phyloP scores from a whole-genome alignment of 2,888 invertebrate species.

The Holacanthella duospinosa region DNA sequence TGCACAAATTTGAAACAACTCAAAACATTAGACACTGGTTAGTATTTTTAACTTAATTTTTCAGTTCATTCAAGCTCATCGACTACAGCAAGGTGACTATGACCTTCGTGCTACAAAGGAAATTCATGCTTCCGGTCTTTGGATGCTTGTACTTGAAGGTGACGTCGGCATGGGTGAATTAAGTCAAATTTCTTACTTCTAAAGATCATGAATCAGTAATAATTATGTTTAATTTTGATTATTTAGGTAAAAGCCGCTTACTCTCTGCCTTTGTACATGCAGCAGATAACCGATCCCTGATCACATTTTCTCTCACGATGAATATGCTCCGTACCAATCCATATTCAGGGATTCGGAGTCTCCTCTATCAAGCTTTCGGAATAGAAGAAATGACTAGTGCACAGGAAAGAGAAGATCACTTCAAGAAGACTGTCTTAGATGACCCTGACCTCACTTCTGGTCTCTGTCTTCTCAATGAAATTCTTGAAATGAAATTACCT shows the following conservation, averaged over 20 bases:
- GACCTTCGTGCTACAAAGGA: conserved; percentile 3
- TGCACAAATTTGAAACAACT: too few relatives aligned
- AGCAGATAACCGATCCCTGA: conserved; percentile 40
- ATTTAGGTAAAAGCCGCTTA: conserved; percentile 46
- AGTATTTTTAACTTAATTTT: too few relatives aligned
- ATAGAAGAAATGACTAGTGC: conserved; percentile 24
- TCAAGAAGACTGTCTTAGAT: conserved; percentile 41
- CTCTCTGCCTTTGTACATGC: conserved; percentile 46
- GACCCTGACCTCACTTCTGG: conserved; percentile 42
- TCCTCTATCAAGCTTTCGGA: conserved; percentile 26
- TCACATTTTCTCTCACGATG: conserved; percentile 26
- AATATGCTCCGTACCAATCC: conserved; percentile 15
- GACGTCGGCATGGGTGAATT: conserved; percentile 47
- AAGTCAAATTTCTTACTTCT: background rate
- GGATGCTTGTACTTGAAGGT: conserved; percentile 47
- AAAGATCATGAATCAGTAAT: background rate
- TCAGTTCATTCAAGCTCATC: conserved; percentile 6
- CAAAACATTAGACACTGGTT: too few relatives aligned
- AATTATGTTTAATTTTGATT: background rate
- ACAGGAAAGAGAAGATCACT: conserved; percentile 44
- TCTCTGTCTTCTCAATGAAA: conserved; percentile 49
- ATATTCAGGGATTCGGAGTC: conserved; percentile 20
- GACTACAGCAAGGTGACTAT: background rate
- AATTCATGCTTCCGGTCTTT: conserved; percentile 17
- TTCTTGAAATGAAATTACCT: conserved; percentile 49